A percentile compares a stretch with the other conserved stretches of the same genome.
phyloP scores from a whole-genome alignment of 2,113 vertebrate genomes.

The Scalopus aquaticus region DNA sequence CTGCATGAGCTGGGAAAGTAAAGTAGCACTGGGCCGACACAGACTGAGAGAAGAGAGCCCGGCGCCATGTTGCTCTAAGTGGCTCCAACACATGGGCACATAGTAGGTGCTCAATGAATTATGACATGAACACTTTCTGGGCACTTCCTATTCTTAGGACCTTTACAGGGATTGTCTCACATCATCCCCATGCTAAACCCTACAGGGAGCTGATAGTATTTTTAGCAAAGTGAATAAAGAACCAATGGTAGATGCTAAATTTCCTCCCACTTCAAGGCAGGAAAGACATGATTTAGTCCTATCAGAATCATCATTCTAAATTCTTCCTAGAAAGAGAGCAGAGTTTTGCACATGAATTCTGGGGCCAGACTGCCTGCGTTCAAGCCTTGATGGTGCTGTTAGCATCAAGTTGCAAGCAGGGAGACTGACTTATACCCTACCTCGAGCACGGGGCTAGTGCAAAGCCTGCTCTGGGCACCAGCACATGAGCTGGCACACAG shows the following conservation, averaged over 20 bases:
- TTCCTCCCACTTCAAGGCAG: not conserved
- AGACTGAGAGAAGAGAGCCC: not conserved
- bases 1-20: accelerated
- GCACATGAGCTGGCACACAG: too few relatives aligned
- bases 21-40: not conserved
- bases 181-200: not conserved
- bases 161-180: not conserved
- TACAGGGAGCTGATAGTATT: not conserved
- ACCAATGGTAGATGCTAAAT: not conserved
- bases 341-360: not conserved
- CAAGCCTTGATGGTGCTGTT: not conserved
- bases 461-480: not conserved
- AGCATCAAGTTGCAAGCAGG: not conserved
- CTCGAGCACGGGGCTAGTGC: accelerated
- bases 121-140: not conserved
- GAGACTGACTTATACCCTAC: not conserved
- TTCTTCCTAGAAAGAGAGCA: not conserved
- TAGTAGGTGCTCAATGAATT: not conserved
- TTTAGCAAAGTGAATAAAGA: not conserved
- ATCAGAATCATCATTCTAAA: not conserved
- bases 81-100: not conserved
- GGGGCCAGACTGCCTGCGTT: not conserved
- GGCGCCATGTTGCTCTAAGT: not conserved
- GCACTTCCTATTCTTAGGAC: not conserved
- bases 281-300: not conserved